These are phyloP conservation scores for Turritopsis dohrnii DNA, from an alignment of 30 jellyfish, hydroid and myxozoan genomes.

Conservation along the genomic window DNA sequence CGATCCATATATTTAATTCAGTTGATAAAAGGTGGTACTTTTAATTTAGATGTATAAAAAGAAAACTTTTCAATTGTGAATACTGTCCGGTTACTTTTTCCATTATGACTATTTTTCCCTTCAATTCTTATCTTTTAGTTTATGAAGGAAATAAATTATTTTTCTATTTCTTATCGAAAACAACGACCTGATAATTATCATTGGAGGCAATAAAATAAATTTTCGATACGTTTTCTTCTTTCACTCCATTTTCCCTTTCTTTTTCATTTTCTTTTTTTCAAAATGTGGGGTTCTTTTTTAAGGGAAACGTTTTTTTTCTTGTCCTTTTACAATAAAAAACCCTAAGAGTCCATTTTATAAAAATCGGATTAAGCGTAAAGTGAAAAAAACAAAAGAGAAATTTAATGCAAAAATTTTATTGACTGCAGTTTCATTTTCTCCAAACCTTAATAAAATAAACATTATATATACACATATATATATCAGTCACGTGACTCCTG, in stretches of 20 bases:
- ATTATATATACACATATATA: too few species aligned
- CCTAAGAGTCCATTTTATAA: not conserved
- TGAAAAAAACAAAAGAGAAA: not conserved
- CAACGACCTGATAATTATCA: not conserved
- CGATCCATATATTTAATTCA: not conserved
- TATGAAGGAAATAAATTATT: not conserved
- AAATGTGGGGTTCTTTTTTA: not conserved
- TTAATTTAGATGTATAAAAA: not conserved
- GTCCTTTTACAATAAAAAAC: not conserved
- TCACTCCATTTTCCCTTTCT: not conserved
- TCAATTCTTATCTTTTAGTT: not conserved
- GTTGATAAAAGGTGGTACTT: not conserved
- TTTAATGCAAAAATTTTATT: not conserved
- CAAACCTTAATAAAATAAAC: not conserved
- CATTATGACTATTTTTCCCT: not conserved
- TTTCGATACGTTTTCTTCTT: not conserved
- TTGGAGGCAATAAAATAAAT: not conserved
- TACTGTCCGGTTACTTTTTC: not conserved
- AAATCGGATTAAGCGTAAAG: not conserved
- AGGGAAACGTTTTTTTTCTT: not conserved
- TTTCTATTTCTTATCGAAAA: not conserved
- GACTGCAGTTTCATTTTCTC: not conserved
- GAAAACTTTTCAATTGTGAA: not conserved
- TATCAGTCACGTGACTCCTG: not conserved
- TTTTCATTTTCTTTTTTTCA: not conserved